A percentile compares a stretch with the other conserved stretches of the same genome.
These are phyloP conservation scores for Aspidapion aeneum DNA, from an alignment of 2,888 invertebrate species.

Conservation along the genomic window DNA sequence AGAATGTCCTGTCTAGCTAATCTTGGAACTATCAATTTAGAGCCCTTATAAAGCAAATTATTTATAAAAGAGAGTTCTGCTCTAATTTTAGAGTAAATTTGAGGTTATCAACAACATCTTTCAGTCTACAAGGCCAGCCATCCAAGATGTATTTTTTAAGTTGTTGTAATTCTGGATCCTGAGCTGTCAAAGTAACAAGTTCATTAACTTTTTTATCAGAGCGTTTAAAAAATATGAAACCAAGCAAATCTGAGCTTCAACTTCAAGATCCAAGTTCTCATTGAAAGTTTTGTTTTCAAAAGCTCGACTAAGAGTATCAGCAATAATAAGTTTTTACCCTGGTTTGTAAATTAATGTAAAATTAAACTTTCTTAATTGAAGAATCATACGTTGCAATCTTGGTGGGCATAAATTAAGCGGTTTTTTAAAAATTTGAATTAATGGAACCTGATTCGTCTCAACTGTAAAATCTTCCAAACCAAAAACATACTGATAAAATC, in stretches of 20 bases:
- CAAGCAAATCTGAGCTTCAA: background rate
- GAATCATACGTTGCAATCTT: too few species aligned
- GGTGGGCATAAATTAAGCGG: background rate
- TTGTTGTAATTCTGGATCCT: background rate
- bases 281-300: background rate
- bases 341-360: too few species aligned
- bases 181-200: background rate
- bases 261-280: background rate
- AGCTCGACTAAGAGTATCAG: background rate
- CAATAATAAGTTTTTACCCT: too few species aligned
- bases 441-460: background rate
- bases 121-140: background rate
- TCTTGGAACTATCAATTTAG: conserved; percentile 2
- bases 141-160: background rate
- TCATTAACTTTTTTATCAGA: background rate
- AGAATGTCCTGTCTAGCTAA: background rate
- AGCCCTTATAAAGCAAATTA: background rate
- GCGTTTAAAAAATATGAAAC: background rate
- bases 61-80: background rate
- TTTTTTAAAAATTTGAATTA: background rate
- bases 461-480: background rate
- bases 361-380: too few species aligned
- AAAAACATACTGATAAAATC: background rate
- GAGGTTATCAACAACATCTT: background rate
- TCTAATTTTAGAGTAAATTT: background rate